A percentile compares a stretch with the other conserved stretches of the same genome.
phyloP scores from a whole-genome alignment of 2,888 invertebrate species.

The Branchipolynoe longqiensis region DNA sequence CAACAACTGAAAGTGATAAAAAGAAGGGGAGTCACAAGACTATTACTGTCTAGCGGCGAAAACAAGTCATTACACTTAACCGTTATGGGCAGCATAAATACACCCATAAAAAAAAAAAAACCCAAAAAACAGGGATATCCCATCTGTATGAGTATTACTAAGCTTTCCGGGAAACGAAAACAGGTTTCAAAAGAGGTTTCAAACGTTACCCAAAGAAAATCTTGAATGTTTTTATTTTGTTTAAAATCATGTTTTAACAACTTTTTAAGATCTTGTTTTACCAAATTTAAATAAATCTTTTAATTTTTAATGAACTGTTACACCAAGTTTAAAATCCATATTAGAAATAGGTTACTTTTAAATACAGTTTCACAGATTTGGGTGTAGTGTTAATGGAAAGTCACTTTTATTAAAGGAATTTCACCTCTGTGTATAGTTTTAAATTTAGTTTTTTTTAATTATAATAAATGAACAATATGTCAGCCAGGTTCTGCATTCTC shows the following conservation, averaged over 20 bases:
- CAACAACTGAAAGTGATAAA: too few relatives aligned
- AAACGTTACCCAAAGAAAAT: too few relatives aligned
- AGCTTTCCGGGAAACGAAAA: too few relatives aligned
- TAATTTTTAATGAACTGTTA: not conserved
- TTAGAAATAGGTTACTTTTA: not conserved
- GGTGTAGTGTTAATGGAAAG: not conserved
- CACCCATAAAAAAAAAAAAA: too few relatives aligned
- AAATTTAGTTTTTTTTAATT: not conserved
- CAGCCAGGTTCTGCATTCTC: not conserved
- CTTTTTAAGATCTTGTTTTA: not conserved
- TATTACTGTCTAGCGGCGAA: too few relatives aligned
- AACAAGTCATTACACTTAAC: too few relatives aligned
- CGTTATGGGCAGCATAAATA: too few relatives aligned
- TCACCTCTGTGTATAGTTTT: not conserved
- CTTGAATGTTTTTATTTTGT: not conserved
- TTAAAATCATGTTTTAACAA: not conserved
- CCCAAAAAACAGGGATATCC: too few relatives aligned
- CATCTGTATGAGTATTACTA: too few relatives aligned
- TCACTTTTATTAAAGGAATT: not conserved
- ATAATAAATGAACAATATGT: not conserved
- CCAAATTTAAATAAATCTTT: not conserved
- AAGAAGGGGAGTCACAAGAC: too few relatives aligned
- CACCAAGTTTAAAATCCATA: not conserved
- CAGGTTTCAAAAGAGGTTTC: too few relatives aligned
- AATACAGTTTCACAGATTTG: not conserved